These are phyloP conservation scores for Dolichoris vasculosae DNA, from an alignment of 1,140 invertebrate genomes.

Conservation along the genomic window DNA sequence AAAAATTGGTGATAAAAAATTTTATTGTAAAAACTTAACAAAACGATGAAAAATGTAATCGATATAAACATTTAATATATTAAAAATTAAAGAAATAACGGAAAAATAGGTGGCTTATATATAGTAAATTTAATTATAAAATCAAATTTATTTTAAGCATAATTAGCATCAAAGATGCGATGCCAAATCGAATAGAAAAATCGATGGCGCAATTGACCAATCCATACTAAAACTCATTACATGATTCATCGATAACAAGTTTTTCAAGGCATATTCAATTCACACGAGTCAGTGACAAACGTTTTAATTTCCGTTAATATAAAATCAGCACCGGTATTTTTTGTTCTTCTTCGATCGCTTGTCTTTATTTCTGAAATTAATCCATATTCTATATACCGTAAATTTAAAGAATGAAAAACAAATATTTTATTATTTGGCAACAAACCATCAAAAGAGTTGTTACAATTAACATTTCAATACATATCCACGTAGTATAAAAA, in stretches of 20 bases:
- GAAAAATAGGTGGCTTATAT: background rate
- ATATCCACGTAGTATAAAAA: background rate
- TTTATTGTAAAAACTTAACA: too few species aligned
- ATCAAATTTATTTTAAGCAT: background rate
- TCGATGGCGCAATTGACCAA: background rate
- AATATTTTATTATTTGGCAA: background rate
- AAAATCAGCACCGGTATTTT: slow-evolving; percentile 35
- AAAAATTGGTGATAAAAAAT: too few species aligned
- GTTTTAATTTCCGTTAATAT: slow-evolving; percentile 41
- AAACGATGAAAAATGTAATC: too few species aligned
- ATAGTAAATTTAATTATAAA: background rate
- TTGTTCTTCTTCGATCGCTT: background rate
- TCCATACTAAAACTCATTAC: background rate
- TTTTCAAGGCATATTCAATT: background rate
- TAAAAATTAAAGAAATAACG: background rate
- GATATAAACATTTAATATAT: too few species aligned
- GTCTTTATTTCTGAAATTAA: background rate
- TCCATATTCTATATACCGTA: background rate
- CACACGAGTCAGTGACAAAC: background rate
- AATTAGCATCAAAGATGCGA: background rate
- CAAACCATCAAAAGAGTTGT: background rate
- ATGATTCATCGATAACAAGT: background rate
- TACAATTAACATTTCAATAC: background rate
- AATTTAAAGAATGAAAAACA: background rate
- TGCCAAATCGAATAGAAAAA: slow-evolving; percentile 6